Evolutionary conservation across 2,113 vertebrate species (phyloP).

Genomic region (Petrocephalus zakoni): DNA sequence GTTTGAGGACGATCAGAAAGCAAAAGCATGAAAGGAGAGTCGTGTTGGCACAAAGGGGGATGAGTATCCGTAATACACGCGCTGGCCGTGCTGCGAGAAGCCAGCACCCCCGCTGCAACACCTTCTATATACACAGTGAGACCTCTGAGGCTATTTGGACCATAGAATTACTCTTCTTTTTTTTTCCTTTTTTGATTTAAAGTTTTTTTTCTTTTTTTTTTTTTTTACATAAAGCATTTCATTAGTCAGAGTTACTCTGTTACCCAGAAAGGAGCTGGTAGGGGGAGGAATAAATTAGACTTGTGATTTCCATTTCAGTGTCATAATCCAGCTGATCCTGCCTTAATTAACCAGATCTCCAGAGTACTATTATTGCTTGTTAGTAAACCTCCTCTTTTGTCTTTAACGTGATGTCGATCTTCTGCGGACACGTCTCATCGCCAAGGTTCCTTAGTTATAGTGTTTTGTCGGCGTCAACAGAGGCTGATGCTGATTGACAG

Average conservation of each 20-base stretch:
- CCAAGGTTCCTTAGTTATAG: conserved; percentile 10
- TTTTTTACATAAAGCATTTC: conserved; percentile 18
- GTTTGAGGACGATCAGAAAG: conserved; percentile 30
- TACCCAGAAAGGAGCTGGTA: not conserved
- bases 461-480: conserved; percentile 20
- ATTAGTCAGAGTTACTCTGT: conserved; percentile 29
- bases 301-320: conserved; percentile 13
- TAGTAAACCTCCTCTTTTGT: conserved; percentile 14
- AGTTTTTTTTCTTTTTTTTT: conserved; percentile 13
- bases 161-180: conserved; percentile 22
- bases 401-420: conserved; percentile 11
- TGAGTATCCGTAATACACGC: conserved; percentile 2
- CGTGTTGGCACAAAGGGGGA: conserved; percentile 27
- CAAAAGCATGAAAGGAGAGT: conserved; percentile 38
- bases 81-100: conserved; percentile 10
- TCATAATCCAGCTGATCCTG: not conserved
- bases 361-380: conserved; percentile 31
- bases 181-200: not conserved
- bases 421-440: not conserved
- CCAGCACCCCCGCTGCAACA: conserved; percentile 32
- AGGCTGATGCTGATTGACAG: conserved; percentile 49
- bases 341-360: conserved; percentile 4
- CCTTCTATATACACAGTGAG: conserved; percentile 22
- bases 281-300: conserved; percentile 8
- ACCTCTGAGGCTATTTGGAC: conserved; percentile 26